A percentile compares a stretch with the other conserved stretches of the same genome.
Conservation (phyloP, 2,797 vertebrate genomes). For the Thalassophryne amazonica region DNA sequence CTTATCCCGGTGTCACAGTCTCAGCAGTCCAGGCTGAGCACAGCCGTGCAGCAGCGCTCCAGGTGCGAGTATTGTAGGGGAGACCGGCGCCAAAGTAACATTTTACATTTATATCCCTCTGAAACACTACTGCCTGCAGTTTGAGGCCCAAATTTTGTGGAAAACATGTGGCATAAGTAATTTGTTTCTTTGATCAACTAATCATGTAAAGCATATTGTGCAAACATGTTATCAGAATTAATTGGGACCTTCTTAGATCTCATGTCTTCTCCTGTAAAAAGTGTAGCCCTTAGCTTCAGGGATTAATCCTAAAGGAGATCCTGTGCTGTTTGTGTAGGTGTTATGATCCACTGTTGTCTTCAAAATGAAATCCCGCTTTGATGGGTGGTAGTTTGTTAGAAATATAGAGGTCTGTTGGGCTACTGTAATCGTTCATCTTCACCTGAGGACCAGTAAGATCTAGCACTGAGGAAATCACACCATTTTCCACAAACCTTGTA, state of each 20-base stretch:
- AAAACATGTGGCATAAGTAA: too few relatives aligned
- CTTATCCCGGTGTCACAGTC: too few relatives aligned
- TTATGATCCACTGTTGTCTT: constrained; percentile 50
- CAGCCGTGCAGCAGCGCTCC: too few relatives aligned
- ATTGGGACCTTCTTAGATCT: constrained; percentile 11
- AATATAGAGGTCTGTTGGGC: constrained; percentile 52
- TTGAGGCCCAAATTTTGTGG: too few relatives aligned
- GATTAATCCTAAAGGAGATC: constrained; percentile 39
- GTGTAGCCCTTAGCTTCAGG: constrained; percentile 33
- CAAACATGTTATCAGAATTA: neutral
- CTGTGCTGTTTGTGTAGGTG: constrained; percentile 21
- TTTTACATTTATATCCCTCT: too few relatives aligned
- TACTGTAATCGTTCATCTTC: constrained; percentile 56
- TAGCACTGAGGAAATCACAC: constrained; percentile 58
- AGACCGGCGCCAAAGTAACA: too few relatives aligned
- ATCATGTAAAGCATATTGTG: too few relatives aligned
- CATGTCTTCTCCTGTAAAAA: constrained; percentile 41
- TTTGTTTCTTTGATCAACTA: too few relatives aligned
- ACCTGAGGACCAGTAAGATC: constrained; percentile 56
- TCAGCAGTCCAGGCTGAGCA: too few relatives aligned
- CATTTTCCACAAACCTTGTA: constrained; percentile 57
- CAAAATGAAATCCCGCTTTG: constrained; percentile 33
- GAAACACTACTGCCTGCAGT: too few relatives aligned
- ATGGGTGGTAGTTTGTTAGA: constrained; percentile 51
- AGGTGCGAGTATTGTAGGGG: too few relatives aligned